phyloP scores from a whole-genome alignment of 2,797 vertebrate species.

The Manis pentadactyla region DNA sequence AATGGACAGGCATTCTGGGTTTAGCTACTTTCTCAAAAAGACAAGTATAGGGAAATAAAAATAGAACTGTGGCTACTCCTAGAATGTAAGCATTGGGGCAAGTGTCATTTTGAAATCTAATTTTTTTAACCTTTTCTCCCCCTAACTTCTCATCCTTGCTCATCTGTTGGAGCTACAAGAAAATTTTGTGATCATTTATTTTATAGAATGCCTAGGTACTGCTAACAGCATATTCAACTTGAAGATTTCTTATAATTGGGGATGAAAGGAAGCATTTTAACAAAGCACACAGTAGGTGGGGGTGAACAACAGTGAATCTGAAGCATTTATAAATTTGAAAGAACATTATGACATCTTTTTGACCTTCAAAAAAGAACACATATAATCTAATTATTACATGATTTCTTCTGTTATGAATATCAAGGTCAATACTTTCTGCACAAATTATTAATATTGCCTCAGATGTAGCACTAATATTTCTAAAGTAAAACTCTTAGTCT shows the following conservation, averaged over 20 bases:
- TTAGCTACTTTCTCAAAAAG: not conserved
- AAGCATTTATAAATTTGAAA: constrained; percentile 26
- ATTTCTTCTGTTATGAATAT: constrained; percentile 42
- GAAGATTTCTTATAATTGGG: not conserved
- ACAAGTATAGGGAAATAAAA: not conserved
- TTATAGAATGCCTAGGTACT: not conserved
- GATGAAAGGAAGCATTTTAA: not conserved
- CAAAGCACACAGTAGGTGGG: not conserved
- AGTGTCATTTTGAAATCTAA: not conserved
- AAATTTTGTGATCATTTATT: not conserved
- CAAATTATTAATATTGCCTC: constrained; percentile 40
- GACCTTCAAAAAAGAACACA: constrained; percentile 36
- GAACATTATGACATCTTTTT: constrained; percentile 16
- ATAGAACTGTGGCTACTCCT: not conserved
- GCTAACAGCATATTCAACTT: not conserved
- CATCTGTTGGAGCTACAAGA: not conserved
- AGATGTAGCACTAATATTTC: constrained; percentile 6
- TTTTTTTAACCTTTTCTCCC: not conserved
- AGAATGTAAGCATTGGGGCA: not conserved
- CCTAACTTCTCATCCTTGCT: not conserved
- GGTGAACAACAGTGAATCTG: not conserved
- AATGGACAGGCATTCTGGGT: not conserved
- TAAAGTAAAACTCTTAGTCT: constrained; percentile 16
- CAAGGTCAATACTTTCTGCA: constrained; percentile 46
- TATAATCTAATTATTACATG: not conserved